Evolutionary conservation across 2,797 vertebrate species (phyloP), one percentile per base, ranked within the genome.

Genomic region (Tamandua tetradactyla): DNA sequence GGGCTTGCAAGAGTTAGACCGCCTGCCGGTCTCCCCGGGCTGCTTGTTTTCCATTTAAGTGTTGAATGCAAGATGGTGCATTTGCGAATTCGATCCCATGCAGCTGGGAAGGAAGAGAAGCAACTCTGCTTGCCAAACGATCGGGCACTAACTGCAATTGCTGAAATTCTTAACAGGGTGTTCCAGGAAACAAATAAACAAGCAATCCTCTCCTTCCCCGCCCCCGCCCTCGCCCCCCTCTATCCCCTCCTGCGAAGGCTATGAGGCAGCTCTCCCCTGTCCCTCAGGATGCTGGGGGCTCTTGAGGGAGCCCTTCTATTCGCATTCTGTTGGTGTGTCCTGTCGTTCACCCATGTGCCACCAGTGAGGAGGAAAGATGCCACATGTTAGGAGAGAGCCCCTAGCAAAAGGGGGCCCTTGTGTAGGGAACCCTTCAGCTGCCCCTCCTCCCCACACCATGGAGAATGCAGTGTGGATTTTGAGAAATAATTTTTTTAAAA

Each of bases 51-150:
- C 76, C 95, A 59, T 95, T 93, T 87, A 96, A 97, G 95, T 61
- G 89, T 79, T 94, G 95, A 95, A 94, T 85, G 92, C 95, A 96
- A 96, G 97, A 97, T 97, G 97, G 94, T 95, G 97, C 64, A 15
- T 96, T 96, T 94, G 92, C 71, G 96, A 93, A 94, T 96, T 87
- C 96, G 86, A 92, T 94, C 86, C 82, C 80, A 49, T 95, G 91
- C 96, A 95, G 95, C 97, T 94, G 97, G 96, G 96, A 89, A 84
- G 37, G 35, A 42, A 17, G 90, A 88, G 85, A 79, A 83, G 86
- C 89, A 15, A 17, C 71, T 57, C 82, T 27, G 86, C 93, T 92
- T 95, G 96, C 96, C 97, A 96, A 89, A 89, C 57, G 82, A 91
- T 71, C 18, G 74, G 87, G 93, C 91, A 95, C 94, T 93, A 88